Evolutionary conservation across 2,888 invertebrate genomes (phyloP), one percentile per base, ranked within the genome.

Genomic region (Exocentrus adspersus): DNA sequence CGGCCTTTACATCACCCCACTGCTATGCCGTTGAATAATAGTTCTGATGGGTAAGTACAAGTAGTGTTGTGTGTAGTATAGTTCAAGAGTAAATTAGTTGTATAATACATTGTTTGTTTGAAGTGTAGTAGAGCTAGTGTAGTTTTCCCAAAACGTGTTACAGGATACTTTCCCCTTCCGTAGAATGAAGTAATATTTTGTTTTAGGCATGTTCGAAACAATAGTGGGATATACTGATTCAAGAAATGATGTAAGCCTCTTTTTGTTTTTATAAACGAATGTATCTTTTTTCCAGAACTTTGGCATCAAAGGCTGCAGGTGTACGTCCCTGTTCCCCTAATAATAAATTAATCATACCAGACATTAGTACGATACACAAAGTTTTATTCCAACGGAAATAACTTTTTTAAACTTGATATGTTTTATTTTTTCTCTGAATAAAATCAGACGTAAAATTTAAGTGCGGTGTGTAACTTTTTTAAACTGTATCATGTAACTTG

Each of bases 281-380:
- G 57, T 64, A 65, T 69, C 67, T 69, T 72, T 64, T 63, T 69
- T 70, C 64, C 67, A 71, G 70, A 62, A 54, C 52, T 46, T 51
- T 67, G 52, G 37, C 62, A 54, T 52, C 64, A 50, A 68, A 61
- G 58, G 60, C 60, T 12, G 37, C 66, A 51, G 64, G 69, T 21
- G 69, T 60, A 58, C 63, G 62, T 17, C 73, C 69, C 52, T 67
- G 68, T 56, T 66, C 62, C n/a, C 63, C 70, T 48, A 71, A 69
- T 12, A 78, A 78, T 64, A 82, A 81, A 67, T 72, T 90, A 61
- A 86, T 88, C 68, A n/a, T n/a, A n/a, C 90, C 90, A 24, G 90
- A 90, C 80, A 84, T 90, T 68, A 86, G 86, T 52, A 90, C 90
- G 64, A 90, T 90, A 74, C 90, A 90, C 79, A 90, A 90, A 84